Evolutionary conservation across 2,113 vertebrate species (phyloP).

Genomic region (Stomatorhinus ivindoensis): DNA sequence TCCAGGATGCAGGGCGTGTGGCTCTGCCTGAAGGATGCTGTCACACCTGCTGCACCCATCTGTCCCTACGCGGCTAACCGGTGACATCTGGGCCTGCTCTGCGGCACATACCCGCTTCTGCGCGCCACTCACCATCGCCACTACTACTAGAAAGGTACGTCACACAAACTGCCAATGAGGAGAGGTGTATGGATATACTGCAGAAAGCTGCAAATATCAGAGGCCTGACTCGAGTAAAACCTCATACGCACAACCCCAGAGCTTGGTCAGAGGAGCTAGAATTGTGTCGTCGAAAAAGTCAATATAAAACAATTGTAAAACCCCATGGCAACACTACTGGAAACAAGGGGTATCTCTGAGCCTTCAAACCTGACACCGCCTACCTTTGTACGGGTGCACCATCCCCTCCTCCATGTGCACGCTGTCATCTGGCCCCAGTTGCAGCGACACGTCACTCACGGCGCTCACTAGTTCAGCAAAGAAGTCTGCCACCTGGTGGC

Average conservation of each 20-base stretch:
- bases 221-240: neutral
- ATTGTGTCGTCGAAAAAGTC: neutral
- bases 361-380: neutral
- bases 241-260: neutral
- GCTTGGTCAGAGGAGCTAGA: neutral
- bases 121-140: no score
- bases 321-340: neutral
- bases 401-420: slow-evolving; percentile 76
- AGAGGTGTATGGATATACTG: neutral
- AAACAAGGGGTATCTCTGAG: neutral
- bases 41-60: neutral
- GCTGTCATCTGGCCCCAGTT: slow-evolving; percentile 73
- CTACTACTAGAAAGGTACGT: neutral
- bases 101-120: neutral
- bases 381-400: slow-evolving; percentile 89
- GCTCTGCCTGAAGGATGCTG: neutral
- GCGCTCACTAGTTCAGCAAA: slow-evolving; percentile 82
- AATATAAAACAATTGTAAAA: neutral
- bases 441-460: slow-evolving; percentile 82
- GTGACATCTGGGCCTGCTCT: neutral
- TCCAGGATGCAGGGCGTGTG: neutral
- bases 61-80: neutral
- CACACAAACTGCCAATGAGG: neutral
- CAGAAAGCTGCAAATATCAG: neutral
- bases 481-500: slow-evolving; percentile 80